Percentiles rank a stretch among this genome's conserved stretches.
These are phyloP conservation scores for Dorcus parallelipipedus DNA, from an alignment of 2,888 invertebrate genomes.

Conservation along the genomic window DNA sequence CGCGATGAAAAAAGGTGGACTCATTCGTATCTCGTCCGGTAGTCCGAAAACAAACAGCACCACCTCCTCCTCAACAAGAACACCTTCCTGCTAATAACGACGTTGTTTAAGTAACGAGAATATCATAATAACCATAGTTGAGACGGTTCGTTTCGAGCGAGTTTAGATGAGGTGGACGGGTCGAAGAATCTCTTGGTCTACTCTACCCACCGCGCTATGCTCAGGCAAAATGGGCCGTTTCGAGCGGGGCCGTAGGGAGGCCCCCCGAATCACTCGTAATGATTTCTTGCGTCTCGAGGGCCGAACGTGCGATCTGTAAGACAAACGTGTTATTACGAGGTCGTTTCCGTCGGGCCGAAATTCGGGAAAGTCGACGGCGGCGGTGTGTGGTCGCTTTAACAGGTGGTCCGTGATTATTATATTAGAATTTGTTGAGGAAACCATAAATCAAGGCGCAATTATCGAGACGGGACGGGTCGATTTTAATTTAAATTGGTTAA, in stretches of 20 bases:
- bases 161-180: too few species aligned
- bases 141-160: too few species aligned
- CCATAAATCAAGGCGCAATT: slow-evolving; percentile 23
- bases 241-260: too few species aligned
- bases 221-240: too few species aligned
- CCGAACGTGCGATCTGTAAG: slow-evolving; percentile 10
- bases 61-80: neutral
- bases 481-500: slow-evolving; percentile 13
- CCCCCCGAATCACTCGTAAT: too few species aligned
- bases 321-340: slow-evolving; percentile 30
- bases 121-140: slow-evolving; percentile 38
- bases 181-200: too few species aligned
- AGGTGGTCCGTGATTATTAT: slow-evolving; percentile 22
- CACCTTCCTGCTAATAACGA: slow-evolving; percentile 30
- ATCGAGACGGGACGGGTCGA: slow-evolving; percentile 1
- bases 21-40: neutral
- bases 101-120: slow-evolving; percentile 41
- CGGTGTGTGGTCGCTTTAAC: slow-evolving; percentile 24
- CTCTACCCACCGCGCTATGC: too few species aligned
- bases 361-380: neutral
- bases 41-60: slow-evolving; percentile 12
- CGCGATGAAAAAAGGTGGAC: too few species aligned
- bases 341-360: slow-evolving; percentile 16
- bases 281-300: neutral
- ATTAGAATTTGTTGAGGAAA: slow-evolving; percentile 19